A percentile compares a stretch with the other conserved stretches of the same genome.
Evolutionary conservation across 2,113 vertebrate species (phyloP).

Genomic region (Cisticola juncidis): DNA sequence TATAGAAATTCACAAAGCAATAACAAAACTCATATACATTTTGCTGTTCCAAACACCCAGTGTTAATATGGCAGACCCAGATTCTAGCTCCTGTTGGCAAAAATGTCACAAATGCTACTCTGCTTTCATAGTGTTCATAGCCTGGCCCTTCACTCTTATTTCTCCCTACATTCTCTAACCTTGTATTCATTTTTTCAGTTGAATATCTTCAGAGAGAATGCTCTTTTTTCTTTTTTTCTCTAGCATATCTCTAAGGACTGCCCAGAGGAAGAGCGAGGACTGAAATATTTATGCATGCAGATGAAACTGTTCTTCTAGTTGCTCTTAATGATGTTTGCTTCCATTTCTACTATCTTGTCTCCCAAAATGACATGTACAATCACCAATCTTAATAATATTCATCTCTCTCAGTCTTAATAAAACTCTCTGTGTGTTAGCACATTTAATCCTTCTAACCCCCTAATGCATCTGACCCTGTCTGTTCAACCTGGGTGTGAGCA

Average conservation of each 20-base stretch:
- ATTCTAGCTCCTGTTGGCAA: background rate
- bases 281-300: conserved; percentile 56
- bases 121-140: background rate
- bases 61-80: background rate
- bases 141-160: background rate
- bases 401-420: conserved; percentile 59
- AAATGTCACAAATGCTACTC: background rate
- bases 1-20: background rate
- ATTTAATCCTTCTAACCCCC: conserved; percentile 52
- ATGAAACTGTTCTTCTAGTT: conserved; percentile 20
- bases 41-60: background rate
- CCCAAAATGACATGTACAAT: conserved; percentile 37
- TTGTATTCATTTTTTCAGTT: background rate
- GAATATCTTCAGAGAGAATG: background rate
- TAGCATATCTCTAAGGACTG: background rate
- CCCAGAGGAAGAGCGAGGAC: background rate
- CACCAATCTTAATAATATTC: conserved; percentile 41
- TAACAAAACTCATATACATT: background rate
- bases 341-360: conserved; percentile 26
- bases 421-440: background rate
- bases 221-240: background rate
- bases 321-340: conserved; percentile 52
- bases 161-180: background rate
- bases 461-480: conserved; percentile 17
- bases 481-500: background rate